phyloP scores from a whole-genome alignment of 2,888 invertebrate species.

The Biston betularia region DNA sequence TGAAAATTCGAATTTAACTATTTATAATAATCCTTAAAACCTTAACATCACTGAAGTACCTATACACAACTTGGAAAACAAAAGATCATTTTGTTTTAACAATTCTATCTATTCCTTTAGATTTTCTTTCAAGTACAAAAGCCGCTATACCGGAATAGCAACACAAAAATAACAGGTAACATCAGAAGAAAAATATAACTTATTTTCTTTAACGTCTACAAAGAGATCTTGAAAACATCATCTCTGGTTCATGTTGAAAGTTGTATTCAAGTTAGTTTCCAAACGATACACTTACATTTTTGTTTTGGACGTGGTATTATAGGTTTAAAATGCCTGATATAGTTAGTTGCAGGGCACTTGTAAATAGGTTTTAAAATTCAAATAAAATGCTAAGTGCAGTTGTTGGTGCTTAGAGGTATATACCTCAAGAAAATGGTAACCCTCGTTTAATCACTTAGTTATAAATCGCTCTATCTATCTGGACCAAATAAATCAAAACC shows the following conservation, averaged over 20 bases:
- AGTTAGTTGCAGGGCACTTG: constrained; percentile 14
- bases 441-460: no score
- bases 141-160: constrained; percentile 34
- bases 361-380: constrained; percentile 1
- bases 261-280: constrained; percentile 47
- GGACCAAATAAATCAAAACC: no score
- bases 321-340: constrained; percentile 10
- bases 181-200: constrained; percentile 53
- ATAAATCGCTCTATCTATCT: no score
- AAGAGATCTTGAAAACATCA: constrained; percentile 55
- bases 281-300: constrained; percentile 26
- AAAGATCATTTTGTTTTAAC: constrained; percentile 11
- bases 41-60: not conserved
- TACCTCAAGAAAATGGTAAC: no score
- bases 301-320: constrained; percentile 23
- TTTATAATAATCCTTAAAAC: no score
- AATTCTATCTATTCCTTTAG: constrained; percentile 7
- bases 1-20: constrained; percentile 31
- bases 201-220: constrained; percentile 53
- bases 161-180: constrained; percentile 44
- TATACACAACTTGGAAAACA: not conserved
- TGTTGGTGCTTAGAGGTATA: not conserved
- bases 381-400: not conserved
- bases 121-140: constrained; percentile 14
- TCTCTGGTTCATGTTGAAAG: constrained; percentile 49